Base-by-base conservation (phyloP, 2,888 invertebrate species). In the Cantharis lateralis region DNA sequence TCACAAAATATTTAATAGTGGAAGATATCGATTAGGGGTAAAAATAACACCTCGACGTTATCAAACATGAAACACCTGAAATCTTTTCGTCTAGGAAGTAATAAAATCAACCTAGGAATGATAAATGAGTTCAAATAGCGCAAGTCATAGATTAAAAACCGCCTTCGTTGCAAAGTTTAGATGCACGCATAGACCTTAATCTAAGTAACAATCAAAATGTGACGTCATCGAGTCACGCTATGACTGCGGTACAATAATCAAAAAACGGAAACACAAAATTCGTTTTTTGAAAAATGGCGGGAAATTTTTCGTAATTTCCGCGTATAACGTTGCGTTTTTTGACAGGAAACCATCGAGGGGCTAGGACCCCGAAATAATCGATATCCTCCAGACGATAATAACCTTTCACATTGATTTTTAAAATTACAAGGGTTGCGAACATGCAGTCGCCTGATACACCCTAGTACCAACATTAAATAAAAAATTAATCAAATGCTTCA, bases 371-470 rank as follows among this genome's bases (percentile, higher is more conserved):
- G 10, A 32, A 69, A 62, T 70, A 81, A 85, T 85, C 86, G 83
- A 86, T 86, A 85, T 64, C 78, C 78, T 81, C 82, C 77, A 79
- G 84, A 82, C 85, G 81, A 82, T 84, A 84, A 85, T 86, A 86
- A 86, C 86, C 86, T 86, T 86, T 84, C 79, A 80, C 84, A 86
- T 86, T 85, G 86, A 86, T 86, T 86, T 86, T 86, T 84, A 78
- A 66, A 78, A 72, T 69, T 66, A 61, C 18, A 64, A 68, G 73
- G 76, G 76, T 66, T 61, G 24, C 28, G 28, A 28, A 20, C 68
- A 28, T 64, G 64, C 68, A 68, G 64, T 28, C 13, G 11, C 24
- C 68, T 15, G 15, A 68, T 68, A 68, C 68, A 68, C 68, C 66
- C 32, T 64, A 63, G 28, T 64, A 26, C 71, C 18, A 24, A 64